Evolutionary conservation across 2,888 invertebrate species (phyloP), one percentile per base, ranked within the genome.

Genomic region (Tortrix viridana): DNA sequence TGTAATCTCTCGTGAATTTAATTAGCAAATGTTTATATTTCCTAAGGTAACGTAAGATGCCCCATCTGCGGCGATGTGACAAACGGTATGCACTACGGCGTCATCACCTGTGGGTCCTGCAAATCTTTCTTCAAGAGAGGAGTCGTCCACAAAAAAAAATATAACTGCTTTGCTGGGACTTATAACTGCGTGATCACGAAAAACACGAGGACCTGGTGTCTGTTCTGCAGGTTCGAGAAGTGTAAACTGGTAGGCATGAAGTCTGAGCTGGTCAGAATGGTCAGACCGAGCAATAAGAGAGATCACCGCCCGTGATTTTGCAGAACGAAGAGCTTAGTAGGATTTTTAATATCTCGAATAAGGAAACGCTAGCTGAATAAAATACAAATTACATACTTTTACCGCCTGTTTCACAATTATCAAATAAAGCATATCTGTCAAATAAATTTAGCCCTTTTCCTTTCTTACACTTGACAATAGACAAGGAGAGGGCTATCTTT

Each of bases 101-200:
- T 77, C 6, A 53, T 56, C 44, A 78, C 80, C 0, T 85, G 85
- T 37, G 85, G 82, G 22, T 82, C 85, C 2, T 85, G 85, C 73
- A 84, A 81, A 50, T 73, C 74, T 0, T 85, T 85, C 70, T 85
- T 85, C 71, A 81, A 79, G 60, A 67, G 84, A 43, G 61, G 75
- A 14, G 67, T 81, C n/a, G 52, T 58, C 3, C 62, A 60, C 1
- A 53, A 70, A 0, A 74, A 71, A 38, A 53, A 60, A 1, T 80
- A 69, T 44, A 37, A 14, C 14, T 79, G 80, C 48, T 2, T 5
- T 9, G 37, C 6, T 0, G 12, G 4, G 1, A 23, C 19, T 3
- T 65, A 65, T 0, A 19, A 26, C 14, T 82, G 81, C 37, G 0
- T 0, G 0, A 6, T 82, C 1, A 68, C 53, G 3, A 59, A 56